Evolutionary conservation across 35 echinoderm and acorn worm species (phyloP), one percentile per base, ranked within the genome.

Genomic region (Apostichopus californicus): DNA sequence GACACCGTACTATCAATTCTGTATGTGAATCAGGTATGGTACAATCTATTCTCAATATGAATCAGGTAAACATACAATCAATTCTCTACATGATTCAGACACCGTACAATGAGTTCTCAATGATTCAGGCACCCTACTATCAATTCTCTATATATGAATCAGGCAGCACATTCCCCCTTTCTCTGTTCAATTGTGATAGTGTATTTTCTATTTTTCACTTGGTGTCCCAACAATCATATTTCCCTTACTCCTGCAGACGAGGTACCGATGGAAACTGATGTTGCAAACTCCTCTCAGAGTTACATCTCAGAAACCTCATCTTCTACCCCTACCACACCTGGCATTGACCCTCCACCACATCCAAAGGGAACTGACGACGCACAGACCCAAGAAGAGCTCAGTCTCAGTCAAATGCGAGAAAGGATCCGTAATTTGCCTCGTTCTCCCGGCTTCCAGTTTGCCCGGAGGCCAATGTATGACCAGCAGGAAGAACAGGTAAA

Each of bases 381-480:
- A 21, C 12, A 55, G 1, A 63, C 20, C 25, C 12, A 17, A 13
- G 77, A 80, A 56, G 14, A 75, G 53, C 89, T 77, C 2, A 90
- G 87, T 52, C 8, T 5, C 73, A 77, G 64, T 54, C 65, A 71
- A 55, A 54, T 71, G 7, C 52, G 87, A 54, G 87, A 90, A 12
- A 77, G 54, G 87, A 28, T 71, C 3, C 65, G 58, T 13, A 90
- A 54, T 66, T 54, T 71, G 28, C 20, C 21, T 26, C 7, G 80
- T 25, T 92, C 91, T 28, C 80, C 80, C 17, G 91, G 79, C 18
- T 92, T 84, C 77, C 59, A 34, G 78, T 92, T 52, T 73, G 58
- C 80, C 79, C 80, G 54, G 15, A 86, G 91, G 81, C 24, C 91
- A 18, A 92, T 92, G 91, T 92, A 71, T 72, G 80, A 28, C 18